Percentiles rank a stretch among this genome's conserved stretches.
These are phyloP conservation scores for Eulimnadia texana DNA, from an alignment of 1,140 invertebrate genomes.

Conservation along the genomic window DNA sequence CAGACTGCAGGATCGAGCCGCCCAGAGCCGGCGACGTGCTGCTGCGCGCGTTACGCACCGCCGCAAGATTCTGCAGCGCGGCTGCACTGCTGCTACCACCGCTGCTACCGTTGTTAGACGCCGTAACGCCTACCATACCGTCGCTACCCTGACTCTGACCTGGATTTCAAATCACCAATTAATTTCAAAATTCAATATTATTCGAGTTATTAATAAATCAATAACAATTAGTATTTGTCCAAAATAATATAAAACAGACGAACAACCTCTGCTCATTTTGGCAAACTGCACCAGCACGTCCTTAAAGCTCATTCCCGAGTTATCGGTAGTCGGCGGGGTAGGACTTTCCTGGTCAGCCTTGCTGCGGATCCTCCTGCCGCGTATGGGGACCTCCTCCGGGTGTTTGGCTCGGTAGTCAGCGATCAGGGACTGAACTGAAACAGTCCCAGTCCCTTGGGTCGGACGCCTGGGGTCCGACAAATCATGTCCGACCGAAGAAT, in stretches of 20 bases:
- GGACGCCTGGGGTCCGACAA: not conserved
- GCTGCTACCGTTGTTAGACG: not conserved
- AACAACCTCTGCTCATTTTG: constrained; percentile 39
- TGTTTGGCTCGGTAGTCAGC: constrained; percentile 52
- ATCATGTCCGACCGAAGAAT: not conserved
- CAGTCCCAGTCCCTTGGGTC: constrained; percentile 46
- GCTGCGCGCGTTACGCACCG: constrained; percentile 7
- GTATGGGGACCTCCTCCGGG: constrained; percentile 20
- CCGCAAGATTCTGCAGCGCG: constrained; percentile 10
- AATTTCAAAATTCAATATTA: not conserved
- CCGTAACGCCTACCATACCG: not conserved
- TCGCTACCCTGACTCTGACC: constrained; percentile 5
- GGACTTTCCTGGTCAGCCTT: not conserved
- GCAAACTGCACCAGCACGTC: constrained; percentile 62
- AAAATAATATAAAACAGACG: too few species aligned
- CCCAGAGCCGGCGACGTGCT: not conserved
- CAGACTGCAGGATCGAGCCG: constrained; percentile 13
- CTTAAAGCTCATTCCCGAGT: constrained; percentile 41
- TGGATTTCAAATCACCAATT: too few species aligned
- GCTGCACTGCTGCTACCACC: constrained; percentile 5
- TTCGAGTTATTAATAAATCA: constrained; percentile 9
- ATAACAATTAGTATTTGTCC: too few species aligned
- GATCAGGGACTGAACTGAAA: constrained; percentile 67
- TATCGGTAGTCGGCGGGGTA: not conserved
- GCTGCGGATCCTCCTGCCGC: constrained; percentile 17